Base-by-base conservation (phyloP, 2,888 invertebrate genomes). In the Lochmaea capreae region DNA sequence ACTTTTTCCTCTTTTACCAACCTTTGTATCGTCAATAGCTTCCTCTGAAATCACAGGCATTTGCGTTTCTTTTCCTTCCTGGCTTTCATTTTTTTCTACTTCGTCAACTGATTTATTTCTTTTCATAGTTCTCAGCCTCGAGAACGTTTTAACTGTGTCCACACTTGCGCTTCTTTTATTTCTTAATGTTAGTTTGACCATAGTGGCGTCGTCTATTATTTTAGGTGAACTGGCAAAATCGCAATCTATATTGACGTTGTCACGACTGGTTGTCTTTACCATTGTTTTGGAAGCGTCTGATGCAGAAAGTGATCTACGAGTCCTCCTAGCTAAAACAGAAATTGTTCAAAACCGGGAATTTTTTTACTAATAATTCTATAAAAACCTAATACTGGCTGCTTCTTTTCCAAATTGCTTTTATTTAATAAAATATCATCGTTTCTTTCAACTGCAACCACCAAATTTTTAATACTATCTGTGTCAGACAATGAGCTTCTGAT, bases 11-110 rank as follows among this genome's bases (percentile, higher is more conserved):
- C 67, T 78, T 33, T 43, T 76, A 71, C 49, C 65, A 57, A 18
- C 26, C 49, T 73, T 65, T 26, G 39, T n/a, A 26, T n/a, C 42
- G 10, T 18, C 71, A 26, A 57, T 63, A 3, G 42, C 69, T 63
- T 81, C 78, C 61, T 79, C 79, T 2, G 73, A 67, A 46, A 79
- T 81, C 33, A 71, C 71, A 9, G 80, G 78, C 49, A 80, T 72
- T 0, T 76, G 67, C 0, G 61, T 62, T n/a, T 78, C 77, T 9
- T 75, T 74, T 46, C 74, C 72, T 52, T 72, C 73, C 10, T 57
- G 62, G 66, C 59, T 72, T 0, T 57, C 22, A 16, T 73, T 67
- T 14, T 65, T 33, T 18, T 18, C 22, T 16, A 70, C 63, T 26
- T 69, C 71, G 18, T 77, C 74, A 22, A 65, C 72, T 0, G 73